Percentiles rank a stretch among this genome's conserved stretches.
These are phyloP conservation scores for Drosophila percnosoma DNA, from an alignment of 2,888 invertebrate species.

Conservation along the genomic window DNA sequence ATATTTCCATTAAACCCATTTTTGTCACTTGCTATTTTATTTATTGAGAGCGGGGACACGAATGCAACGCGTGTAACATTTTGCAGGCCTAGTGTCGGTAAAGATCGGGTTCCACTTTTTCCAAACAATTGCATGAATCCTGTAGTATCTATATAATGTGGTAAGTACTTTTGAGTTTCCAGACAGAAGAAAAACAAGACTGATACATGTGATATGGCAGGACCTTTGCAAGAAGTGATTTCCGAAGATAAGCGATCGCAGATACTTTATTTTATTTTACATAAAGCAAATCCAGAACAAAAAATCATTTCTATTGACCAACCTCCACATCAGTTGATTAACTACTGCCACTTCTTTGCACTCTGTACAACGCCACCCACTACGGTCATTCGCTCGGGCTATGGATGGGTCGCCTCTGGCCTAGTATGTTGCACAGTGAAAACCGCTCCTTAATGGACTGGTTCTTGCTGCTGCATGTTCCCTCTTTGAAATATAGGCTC, in stretches of 20 bases:
- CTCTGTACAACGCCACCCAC: background rate
- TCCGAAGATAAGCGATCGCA: background rate
- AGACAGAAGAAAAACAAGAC: background rate
- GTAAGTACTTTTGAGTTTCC: background rate
- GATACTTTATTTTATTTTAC: background rate
- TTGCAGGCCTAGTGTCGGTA: background rate
- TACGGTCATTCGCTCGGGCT: background rate
- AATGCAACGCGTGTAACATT: background rate
- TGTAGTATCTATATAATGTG: background rate
- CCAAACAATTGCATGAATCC: background rate
- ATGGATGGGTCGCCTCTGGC: background rate
- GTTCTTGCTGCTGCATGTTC: background rate
- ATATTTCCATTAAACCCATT: background rate
- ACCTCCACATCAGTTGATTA: background rate
- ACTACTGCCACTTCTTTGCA: background rate
- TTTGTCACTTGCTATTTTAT: background rate
- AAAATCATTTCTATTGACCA: background rate
- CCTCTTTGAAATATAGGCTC: background rate
- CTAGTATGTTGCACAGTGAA: background rate
- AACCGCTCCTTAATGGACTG: background rate
- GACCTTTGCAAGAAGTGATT: background rate
- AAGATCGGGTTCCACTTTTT: background rate
- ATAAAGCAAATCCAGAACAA: background rate
- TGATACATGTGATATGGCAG: background rate
- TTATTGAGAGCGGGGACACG: background rate